A percentile compares a stretch with the other conserved stretches of the same genome.
Evolutionary conservation across 1,140 invertebrate genomes (phyloP).

Genomic region (Charaxes varanes): DNA sequence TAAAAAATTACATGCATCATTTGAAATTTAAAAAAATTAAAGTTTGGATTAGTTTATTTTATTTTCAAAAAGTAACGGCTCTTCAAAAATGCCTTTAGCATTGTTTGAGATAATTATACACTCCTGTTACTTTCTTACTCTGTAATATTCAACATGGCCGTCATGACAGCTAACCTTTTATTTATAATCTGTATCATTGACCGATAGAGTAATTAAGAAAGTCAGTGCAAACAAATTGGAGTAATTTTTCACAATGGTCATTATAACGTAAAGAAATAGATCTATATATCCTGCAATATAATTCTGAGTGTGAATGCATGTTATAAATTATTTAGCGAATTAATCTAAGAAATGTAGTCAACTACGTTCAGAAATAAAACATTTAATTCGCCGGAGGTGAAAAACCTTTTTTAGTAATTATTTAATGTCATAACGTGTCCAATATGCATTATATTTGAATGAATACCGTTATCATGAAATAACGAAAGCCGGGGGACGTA

Average conservation of each 20-base stretch:
- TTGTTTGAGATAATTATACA: not conserved
- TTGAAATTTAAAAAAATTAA: no score
- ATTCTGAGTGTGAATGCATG: not conserved
- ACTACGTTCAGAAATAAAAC: not conserved
- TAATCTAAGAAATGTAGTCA: not conserved
- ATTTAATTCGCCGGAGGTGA: not conserved
- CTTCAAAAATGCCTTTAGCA: no score
- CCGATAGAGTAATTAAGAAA: not conserved
- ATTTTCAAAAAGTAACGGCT: no score
- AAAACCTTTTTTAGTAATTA: not conserved
- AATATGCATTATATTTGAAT: slow-evolving; percentile 1
- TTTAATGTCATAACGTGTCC: not conserved
- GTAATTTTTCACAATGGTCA: not conserved
- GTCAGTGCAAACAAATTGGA: not conserved
- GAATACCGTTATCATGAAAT: not conserved
- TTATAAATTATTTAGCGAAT: not conserved
- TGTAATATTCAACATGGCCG: no score
- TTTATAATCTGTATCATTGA: not conserved
- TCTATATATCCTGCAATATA: not conserved
- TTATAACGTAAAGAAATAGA: not conserved
- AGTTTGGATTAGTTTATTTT: no score
- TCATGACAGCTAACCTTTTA: not conserved
- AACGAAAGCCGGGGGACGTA: not conserved
- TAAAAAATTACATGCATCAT: no score
- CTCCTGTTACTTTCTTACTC: not conserved